These are phyloP conservation scores for Rhodeus uyekii DNA, from an alignment of 2,797 vertebrate species.

Conservation along the genomic window DNA sequence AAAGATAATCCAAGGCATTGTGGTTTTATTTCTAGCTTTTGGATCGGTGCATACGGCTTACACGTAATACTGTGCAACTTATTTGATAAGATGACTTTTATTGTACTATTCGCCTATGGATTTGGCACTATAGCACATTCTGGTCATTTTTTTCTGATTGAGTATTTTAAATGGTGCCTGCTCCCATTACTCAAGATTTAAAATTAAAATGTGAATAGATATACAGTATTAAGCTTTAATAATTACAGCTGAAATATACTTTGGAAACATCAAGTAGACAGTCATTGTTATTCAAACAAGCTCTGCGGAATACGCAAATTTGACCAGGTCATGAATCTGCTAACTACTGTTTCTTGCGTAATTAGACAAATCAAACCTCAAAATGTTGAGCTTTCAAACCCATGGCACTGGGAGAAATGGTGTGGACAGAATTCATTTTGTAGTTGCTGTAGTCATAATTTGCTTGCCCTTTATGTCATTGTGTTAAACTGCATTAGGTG, in stretches of 20 bases:
- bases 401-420: not conserved
- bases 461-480: not conserved
- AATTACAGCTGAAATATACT: constrained; percentile 2
- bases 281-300: constrained; percentile 29
- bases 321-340: constrained; percentile 18
- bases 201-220: not conserved
- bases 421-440: not conserved
- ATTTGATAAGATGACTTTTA: not conserved
- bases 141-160: not conserved
- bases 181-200: not conserved
- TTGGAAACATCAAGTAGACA: constrained; percentile 12
- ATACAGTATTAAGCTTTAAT: not conserved
- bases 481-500: constrained; percentile 29
- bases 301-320: not conserved
- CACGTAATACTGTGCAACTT: not conserved
- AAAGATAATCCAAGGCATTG: not conserved
- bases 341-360: constrained; percentile 5
- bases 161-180: constrained; percentile 6
- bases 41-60: not conserved
- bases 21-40: not conserved
- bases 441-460: not conserved
- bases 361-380: constrained; percentile 32
- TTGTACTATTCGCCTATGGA: not conserved
- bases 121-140: not conserved
- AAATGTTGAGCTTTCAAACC: constrained; percentile 20